phyloP scores from a whole-genome alignment of 2,888 invertebrate genomes.

The Temnothorax rugatulus region DNA sequence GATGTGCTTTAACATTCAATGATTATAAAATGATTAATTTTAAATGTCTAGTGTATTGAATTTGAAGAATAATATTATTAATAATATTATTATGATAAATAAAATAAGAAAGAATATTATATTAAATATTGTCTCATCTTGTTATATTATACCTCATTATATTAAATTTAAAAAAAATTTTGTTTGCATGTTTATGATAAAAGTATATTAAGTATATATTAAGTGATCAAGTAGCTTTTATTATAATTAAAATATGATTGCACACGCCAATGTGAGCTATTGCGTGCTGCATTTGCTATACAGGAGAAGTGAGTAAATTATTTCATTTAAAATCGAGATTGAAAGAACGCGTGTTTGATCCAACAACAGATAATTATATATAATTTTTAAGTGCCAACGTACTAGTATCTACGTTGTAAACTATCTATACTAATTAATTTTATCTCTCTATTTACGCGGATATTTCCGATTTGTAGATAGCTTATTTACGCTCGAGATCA shows the following conservation, averaged over 20 bases:
- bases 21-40: not conserved
- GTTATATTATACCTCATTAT: not conserved
- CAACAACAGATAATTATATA: conserved; percentile 59
- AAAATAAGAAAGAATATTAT: conserved; percentile 6
- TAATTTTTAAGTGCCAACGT: not conserved
- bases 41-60: not conserved
- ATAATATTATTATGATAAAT: not conserved
- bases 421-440: conserved; percentile 2
- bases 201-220: not conserved
- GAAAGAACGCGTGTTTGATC: conserved; percentile 45
- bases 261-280: conserved; percentile 57
- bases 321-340: conserved; percentile 58
- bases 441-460: conserved; percentile 21
- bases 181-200: not conserved
- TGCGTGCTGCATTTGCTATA: conserved; percentile 68
- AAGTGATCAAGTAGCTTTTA: conserved; percentile 1
- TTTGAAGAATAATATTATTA: not conserved
- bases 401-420: not conserved
- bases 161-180: not conserved
- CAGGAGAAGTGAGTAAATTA: conserved; percentile 59
- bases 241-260: not conserved
- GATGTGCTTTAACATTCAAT: not conserved
- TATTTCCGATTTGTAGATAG: conserved; percentile 75
- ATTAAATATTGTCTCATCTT: not conserved
- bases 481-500: conserved; percentile 81